These are phyloP conservation scores for Caenorhabditis drosophilae DNA, from an alignment of 2,888 invertebrate genomes.

Conservation along the genomic window DNA sequence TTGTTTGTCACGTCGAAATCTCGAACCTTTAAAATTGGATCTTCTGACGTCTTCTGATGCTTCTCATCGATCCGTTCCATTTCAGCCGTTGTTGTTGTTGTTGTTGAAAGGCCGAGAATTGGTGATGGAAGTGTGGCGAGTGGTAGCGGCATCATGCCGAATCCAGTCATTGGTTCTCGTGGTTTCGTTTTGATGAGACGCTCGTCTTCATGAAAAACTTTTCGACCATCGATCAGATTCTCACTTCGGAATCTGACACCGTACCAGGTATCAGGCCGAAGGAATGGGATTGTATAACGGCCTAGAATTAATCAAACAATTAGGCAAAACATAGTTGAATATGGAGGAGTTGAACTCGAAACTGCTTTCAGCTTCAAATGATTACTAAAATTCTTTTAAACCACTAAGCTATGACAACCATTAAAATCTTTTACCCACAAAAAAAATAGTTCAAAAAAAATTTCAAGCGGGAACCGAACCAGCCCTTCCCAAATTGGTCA, in stretches of 20 bases:
- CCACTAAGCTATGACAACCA: too few relatives aligned
- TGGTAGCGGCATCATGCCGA: too few relatives aligned
- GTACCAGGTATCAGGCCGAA: conserved; percentile 63
- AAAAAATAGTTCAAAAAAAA: too few relatives aligned
- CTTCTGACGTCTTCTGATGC: neutral
- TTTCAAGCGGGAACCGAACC: too few relatives aligned
- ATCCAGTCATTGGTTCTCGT: conserved; percentile 5
- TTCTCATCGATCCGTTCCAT: neutral
- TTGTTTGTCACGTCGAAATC: neutral
- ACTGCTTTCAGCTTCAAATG: too few relatives aligned
- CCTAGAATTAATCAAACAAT: conserved; percentile 39
- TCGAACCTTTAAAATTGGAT: neutral
- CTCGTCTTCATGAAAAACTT: conserved; percentile 38
- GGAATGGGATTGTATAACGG: conserved; percentile 65
- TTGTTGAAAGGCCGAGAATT: conserved; percentile 1
- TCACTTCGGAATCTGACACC: conserved; percentile 55
- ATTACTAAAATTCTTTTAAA: too few relatives aligned
- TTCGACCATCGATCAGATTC: conserved; percentile 29
- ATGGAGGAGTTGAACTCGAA: neutral
- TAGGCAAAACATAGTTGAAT: neutral
- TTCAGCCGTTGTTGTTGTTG: neutral
- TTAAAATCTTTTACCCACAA: too few relatives aligned
- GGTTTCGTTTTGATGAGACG: conserved; percentile 32
- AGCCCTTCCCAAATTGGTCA: too few relatives aligned
- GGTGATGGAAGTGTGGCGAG: conserved; percentile 1